Base-by-base conservation (phyloP, 2,888 invertebrate species). In the Eumerus sabulonum region DNA sequence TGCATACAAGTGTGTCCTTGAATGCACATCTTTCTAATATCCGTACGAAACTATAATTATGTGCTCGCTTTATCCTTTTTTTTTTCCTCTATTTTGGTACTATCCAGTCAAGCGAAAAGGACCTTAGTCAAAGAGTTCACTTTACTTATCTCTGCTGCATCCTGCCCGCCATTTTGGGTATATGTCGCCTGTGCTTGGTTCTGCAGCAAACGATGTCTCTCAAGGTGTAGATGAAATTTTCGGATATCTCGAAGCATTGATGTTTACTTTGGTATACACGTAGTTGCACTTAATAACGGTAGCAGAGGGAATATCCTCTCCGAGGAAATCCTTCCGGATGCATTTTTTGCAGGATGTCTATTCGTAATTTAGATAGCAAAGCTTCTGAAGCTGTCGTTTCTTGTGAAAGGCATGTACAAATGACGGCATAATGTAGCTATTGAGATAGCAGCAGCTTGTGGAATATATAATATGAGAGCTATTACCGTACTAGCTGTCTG, bases 61-160 rank as follows among this genome's bases (percentile, higher is more conserved):
- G 7, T 27, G 56, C 62, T 71, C 51, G n/a, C 42, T 13, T 14
- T 60, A 9, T 51, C 44, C 50, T 38, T 56, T 51, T 50, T 57
- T 38, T 56, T 51, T 14, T 40, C 12, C 14, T 27, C 3, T 27
- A 27, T 27, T 27, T 27, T 27, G 27, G 3, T 27, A n/a, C 27
- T 27, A 27, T 71, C 45, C 67, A 67, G 40, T 76, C 35, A 76
- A 60, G 60, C 66, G 40, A 66, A 38, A 36, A 48, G 27, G 57
- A 64, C 63, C 68, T 51, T 27, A 59, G 60, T 76, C 57, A 71
- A 50, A 45, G 45, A 44, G 51, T 60, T 51, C 60, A 59, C 44
- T 62, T 72, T 63, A 44, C 48, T 73, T 79, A 73, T 79, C 72
- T 79, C 77, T 79, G 68, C 77, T 79, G 68, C 68, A 73, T 77